These are phyloP conservation scores for Diachrysia chrysitis DNA, from an alignment of 2,888 invertebrate genomes.

Conservation along the genomic window DNA sequence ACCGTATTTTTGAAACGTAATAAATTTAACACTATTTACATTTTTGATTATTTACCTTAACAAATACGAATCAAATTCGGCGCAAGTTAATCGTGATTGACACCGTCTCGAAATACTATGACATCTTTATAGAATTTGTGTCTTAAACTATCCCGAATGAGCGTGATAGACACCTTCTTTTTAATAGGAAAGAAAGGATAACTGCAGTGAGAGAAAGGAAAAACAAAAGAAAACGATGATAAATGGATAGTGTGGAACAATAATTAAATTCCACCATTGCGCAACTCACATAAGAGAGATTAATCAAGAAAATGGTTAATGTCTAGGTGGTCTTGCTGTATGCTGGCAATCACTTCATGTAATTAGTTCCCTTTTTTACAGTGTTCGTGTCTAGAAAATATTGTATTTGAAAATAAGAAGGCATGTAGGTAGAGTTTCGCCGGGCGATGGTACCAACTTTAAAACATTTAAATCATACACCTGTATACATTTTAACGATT, in stretches of 20 bases:
- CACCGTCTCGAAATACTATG: neutral
- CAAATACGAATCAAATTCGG: no score
- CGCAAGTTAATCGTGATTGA: no score
- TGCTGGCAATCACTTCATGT: conserved; percentile 42
- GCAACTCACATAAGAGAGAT: conserved; percentile 56
- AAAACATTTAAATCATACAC: no score
- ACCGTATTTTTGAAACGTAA: no score
- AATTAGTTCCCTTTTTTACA: conserved; percentile 40
- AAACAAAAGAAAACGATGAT: conserved; percentile 16
- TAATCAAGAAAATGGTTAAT: conserved; percentile 65
- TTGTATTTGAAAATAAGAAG: conserved; percentile 1
- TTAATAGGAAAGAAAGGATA: neutral
- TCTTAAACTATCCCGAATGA: neutral
- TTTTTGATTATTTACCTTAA: no score
- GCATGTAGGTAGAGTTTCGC: neutral
- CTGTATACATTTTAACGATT: no score
- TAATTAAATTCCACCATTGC: conserved; percentile 53
- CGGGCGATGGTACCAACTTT: neutral
- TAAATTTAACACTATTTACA: no score
- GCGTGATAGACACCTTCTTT: neutral
- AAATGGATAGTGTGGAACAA: conserved; percentile 32
- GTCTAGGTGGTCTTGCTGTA: conserved; percentile 42
- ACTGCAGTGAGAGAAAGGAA: neutral
- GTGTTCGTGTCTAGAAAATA: conserved; percentile 16
- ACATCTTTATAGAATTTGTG: neutral